Evolutionary conservation across 2,113 vertebrate species (phyloP).

Genomic region (Chiloscyllium plagiosum): DNA sequence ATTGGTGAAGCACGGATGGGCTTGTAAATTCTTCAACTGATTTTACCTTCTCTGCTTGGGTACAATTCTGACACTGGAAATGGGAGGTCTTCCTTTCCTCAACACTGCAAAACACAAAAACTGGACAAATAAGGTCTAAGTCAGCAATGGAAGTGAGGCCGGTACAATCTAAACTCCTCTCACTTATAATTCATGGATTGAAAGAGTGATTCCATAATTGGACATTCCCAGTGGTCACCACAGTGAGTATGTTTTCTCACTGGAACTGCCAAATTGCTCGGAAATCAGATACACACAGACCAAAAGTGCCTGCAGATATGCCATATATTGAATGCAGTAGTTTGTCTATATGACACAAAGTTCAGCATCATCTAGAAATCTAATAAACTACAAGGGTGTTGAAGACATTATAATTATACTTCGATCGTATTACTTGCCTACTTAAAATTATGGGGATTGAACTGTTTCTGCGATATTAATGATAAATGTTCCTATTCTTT

Average conservation of each 20-base stretch:
- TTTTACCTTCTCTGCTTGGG: too few relatives aligned
- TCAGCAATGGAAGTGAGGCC: background rate
- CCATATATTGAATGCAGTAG: background rate
- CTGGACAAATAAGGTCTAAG: background rate
- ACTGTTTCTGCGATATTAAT: background rate
- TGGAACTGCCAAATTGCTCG: background rate
- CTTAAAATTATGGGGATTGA: background rate
- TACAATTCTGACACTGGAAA: background rate
- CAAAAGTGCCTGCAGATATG: background rate
- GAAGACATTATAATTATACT: background rate
- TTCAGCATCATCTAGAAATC: background rate
- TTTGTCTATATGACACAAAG: background rate
- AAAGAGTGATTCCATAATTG: background rate
- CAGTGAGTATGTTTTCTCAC: background rate
- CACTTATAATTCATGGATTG: background rate
- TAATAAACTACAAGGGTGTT: background rate
- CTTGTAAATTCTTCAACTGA: background rate
- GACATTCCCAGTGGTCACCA: background rate
- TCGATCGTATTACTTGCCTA: background rate
- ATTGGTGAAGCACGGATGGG: background rate
- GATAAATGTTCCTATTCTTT: background rate
- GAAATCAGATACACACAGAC: background rate
- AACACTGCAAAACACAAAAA: background rate
- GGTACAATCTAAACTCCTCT: background rate
- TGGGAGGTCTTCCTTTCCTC: background rate